Base-by-base conservation (phyloP, 2,113 vertebrate genomes). In the Scortum barcoo region DNA sequence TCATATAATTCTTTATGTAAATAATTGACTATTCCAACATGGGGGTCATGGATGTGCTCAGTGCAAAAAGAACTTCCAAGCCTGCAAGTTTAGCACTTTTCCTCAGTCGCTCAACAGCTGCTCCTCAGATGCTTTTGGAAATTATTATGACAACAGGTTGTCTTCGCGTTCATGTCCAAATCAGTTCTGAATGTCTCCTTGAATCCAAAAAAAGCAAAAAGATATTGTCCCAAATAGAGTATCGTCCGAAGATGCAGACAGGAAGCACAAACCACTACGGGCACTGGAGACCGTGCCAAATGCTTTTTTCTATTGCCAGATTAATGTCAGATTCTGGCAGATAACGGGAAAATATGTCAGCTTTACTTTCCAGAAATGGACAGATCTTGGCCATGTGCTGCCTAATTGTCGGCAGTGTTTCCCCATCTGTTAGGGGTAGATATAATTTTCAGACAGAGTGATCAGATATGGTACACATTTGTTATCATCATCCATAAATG, bases 271-370 rank as follows among this genome's bases (percentile, higher is more conserved):
- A 74, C 80, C 72, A 79, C 84, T 90, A 82, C 33, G 88, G 79
- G 80, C 80, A 88, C 62, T n/a, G 56, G 66, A 71, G 56, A 14
- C 89, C 26, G 74, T 89, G 92, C 93, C 94, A 94, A 95, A 89
- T 87, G 83, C 53, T 76, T 91, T 93, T 88, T 86, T 91, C 85
- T 89, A 22, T 81, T 93, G 92, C 93, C 93, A 95, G 93, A 94
- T 91, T 93, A 90, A 91, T 95, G 94, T 94, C 93, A 95, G 88
- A 93, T 93, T 92, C 92, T 95, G 95, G 94, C 94, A 94, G 93
- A 93, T 93, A 94, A 94, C 86, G 91, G 86, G 72, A 81, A 94
- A 95, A 95, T 93, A 94, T 94, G 93, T 95, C 94, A 93, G 92
- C 89, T 93, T 93, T 94, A 94, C 92, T 95, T 93, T 94, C 92